Evolutionary conservation across 2,113 vertebrate genomes (phyloP).

Genomic region (Stegastes partitus): DNA sequence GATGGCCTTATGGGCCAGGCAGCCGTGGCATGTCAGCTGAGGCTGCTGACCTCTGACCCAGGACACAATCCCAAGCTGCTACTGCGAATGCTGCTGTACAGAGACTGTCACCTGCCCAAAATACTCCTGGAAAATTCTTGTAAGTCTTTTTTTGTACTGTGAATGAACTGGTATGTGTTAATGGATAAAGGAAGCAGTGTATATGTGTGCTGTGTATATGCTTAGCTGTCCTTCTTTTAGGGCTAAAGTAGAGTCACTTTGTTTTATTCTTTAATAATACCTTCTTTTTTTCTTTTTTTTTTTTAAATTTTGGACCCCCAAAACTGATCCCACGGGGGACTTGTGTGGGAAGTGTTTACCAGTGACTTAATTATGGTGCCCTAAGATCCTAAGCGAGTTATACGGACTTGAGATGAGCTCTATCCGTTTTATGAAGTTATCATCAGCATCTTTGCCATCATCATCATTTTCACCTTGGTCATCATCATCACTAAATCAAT

Average conservation of each 20-base stretch:
- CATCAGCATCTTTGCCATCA: constrained; percentile 79
- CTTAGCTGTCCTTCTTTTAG: neutral
- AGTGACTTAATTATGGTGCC: constrained; percentile 55
- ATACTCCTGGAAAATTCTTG: constrained; percentile 89
- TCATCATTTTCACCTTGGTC: constrained; percentile 83
- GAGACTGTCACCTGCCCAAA: constrained; percentile 89
- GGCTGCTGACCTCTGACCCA: constrained; percentile 92
- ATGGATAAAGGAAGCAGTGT: neutral
- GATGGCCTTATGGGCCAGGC: constrained; percentile 83
- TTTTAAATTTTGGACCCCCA: neutral
- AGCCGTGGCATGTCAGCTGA: constrained; percentile 88
- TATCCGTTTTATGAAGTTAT: constrained; percentile 79
- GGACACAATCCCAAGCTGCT: constrained; percentile 89
- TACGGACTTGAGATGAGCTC: constrained; percentile 61
- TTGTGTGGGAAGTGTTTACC: constrained; percentile 54
- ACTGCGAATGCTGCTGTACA: constrained; percentile 88
- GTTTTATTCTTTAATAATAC: constrained; percentile 20
- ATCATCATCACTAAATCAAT: constrained; percentile 85
- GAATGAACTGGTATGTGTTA: neutral
- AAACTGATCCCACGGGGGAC: neutral
- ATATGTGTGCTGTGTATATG: neutral
- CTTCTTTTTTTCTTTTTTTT: constrained; percentile 10
- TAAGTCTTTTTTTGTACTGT: constrained; percentile 80
- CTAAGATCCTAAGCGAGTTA: constrained; percentile 56
- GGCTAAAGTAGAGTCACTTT: neutral